Evolutionary conservation across 1,140 invertebrate species (phyloP), one percentile per base, ranked within the genome.

Genomic region (Centruroides sculpturatus): DNA sequence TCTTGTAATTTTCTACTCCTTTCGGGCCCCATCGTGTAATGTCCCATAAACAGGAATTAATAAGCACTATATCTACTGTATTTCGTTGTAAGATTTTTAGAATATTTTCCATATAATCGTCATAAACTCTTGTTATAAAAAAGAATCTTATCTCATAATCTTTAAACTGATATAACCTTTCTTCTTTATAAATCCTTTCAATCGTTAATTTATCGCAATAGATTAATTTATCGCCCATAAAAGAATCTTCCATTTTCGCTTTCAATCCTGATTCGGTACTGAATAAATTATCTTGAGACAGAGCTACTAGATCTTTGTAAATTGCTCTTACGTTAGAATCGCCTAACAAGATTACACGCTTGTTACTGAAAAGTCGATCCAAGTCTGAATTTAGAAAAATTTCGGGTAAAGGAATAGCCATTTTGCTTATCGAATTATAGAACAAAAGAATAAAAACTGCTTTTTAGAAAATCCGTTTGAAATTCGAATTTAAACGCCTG

Each of bases 21-120:
- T 69, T 64, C 9, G 68, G 66, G 1, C 78, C 78, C 74, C 78
- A 80, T 63, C 75, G 73, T 50, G 70, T 72, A 0, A 78, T 70
- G 64, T 80, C 78, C 78, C 78, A 80, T 0, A 79, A 61, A 61
- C 76, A 78, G 48, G 76, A 78, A 64, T 77, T 78, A 65, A 79
- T 73, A 10, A 78, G 71, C 3, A 80, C 63, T 6, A 77, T 65
- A 71, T 79, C 76, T 46, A 75, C 75, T 47, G 41, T 35, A 5
- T 68, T 66, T 47, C 35, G n/a, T 10, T 69, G 52, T 4, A 75
- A 66, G 48, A 73, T 69, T 10, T 67, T 56, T 5, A 78, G 58
- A 5, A 76, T 69, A 8, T 65, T 68, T 59, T 74, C 68, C 34
- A 77, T 62, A 61, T 76, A 72, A 3, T 69, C 63, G 47, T 71